These are phyloP conservation scores for Globia sparganii DNA, from an alignment of 2,888 invertebrate genomes.

Conservation along the genomic window DNA sequence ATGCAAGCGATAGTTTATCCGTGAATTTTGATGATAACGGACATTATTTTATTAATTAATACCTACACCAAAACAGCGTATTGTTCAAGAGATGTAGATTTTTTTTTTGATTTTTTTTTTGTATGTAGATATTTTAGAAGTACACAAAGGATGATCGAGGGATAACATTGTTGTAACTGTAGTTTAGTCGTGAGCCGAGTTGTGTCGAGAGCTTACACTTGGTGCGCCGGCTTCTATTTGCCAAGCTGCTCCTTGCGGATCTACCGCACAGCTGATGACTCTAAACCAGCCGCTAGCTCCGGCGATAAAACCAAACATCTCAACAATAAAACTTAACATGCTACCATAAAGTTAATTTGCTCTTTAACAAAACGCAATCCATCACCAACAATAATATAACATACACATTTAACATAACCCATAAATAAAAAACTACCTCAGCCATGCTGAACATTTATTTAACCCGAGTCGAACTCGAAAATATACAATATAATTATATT, in stretches of 20 bases:
- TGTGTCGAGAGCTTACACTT: constrained; percentile 29
- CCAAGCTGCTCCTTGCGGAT: constrained; percentile 21
- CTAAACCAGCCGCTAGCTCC: not conserved
- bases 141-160: constrained; percentile 3
- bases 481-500: constrained; percentile 63
- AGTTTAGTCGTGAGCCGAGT: constrained; percentile 30
- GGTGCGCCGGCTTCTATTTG: constrained; percentile 27
- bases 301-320: constrained; percentile 10
- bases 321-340: constrained; percentile 31
- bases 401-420: constrained; percentile 62
- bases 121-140: constrained; percentile 20
- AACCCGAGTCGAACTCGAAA: constrained; percentile 79
- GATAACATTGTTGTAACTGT: constrained; percentile 36
- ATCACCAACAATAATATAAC: constrained; percentile 60
- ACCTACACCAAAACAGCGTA: not conserved
- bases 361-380: constrained; percentile 39
- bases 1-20: not conserved
- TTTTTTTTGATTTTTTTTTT: no score
- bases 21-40: constrained; percentile 4
- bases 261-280: constrained; percentile 9
- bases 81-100: constrained; percentile 14
- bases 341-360: constrained; percentile 38
- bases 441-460: constrained; percentile 83
- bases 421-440: constrained; percentile 81
- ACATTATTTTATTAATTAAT: constrained; percentile 1